Percentiles rank a stretch among this genome's conserved stretches.
phyloP scores from a whole-genome alignment of 2,113 vertebrate species.

The Platycercus adscitus region DNA sequence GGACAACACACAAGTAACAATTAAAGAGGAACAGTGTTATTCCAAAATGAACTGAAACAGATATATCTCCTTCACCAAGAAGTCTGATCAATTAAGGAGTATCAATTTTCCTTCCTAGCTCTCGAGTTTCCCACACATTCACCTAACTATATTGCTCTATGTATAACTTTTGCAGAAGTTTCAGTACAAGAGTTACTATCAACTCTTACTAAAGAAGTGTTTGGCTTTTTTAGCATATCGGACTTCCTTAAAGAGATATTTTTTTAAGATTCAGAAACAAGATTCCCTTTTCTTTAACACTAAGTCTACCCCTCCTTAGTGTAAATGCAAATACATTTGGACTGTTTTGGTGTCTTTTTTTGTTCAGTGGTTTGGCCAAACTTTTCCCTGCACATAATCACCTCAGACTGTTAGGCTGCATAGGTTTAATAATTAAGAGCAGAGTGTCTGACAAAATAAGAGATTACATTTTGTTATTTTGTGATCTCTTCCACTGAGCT shows the following conservation, averaged over 20 bases:
- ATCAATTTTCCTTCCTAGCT: neutral
- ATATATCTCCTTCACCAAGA: neutral
- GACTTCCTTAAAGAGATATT: neutral
- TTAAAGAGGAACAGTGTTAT: neutral
- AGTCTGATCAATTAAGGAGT: neutral
- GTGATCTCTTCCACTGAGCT: neutral
- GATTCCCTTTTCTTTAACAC: neutral
- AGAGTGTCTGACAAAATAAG: neutral
- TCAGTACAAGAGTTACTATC: neutral
- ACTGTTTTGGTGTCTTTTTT: neutral
- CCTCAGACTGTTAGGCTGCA: neutral
- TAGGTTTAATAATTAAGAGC: neutral
- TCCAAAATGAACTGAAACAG: neutral
- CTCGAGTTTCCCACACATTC: neutral
- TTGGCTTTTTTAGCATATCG: neutral
- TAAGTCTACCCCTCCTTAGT: neutral
- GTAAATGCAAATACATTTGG: neutral
- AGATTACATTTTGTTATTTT: neutral
- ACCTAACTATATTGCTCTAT: neutral
- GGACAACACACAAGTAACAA: neutral
- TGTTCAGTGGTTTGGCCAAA: neutral
- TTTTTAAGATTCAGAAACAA: neutral
- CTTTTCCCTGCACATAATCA: neutral
- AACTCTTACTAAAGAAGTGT: neutral
- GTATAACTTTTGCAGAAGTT: neutral